Conservation (phyloP, 2,888 invertebrate species). For the Apodemia zela region DNA sequence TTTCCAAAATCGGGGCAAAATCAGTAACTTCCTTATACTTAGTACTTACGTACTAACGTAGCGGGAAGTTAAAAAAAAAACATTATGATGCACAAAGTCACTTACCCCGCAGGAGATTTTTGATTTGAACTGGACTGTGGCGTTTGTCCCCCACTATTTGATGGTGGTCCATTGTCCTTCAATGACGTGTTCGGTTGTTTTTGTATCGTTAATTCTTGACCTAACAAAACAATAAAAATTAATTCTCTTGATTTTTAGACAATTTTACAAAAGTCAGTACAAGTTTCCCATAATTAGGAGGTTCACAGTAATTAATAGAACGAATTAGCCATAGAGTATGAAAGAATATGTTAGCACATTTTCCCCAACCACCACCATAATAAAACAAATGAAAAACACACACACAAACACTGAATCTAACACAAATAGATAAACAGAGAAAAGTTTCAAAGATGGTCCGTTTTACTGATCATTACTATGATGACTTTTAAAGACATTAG, state of each 20-base stretch:
- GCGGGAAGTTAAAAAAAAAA: no score
- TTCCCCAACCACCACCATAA: conserved; percentile 79
- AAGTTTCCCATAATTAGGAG: conserved; percentile 20
- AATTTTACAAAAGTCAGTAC: conserved; percentile 19
- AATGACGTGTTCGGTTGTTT: conserved; percentile 96
- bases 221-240: conserved; percentile 40
- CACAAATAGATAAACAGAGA: conserved; percentile 3
- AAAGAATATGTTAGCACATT: conserved; percentile 77
- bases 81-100: conserved; percentile 34
- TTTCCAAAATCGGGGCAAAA: no score
- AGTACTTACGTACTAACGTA: no score
- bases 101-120: conserved; percentile 87
- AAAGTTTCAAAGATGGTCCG: conserved; percentile 9
- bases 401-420: conserved; percentile 18
- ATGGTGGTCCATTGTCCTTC: conserved; percentile 84
- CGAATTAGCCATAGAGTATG: conserved; percentile 78
- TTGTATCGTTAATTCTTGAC: conserved; percentile 97
- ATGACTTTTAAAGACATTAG: no score
- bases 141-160: conserved; percentile 71
- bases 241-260: conserved; percentile 16
- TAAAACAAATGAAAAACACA: conserved; percentile 41
- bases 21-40: no score
- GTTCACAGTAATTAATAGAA: conserved; percentile 43
- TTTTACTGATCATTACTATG: no score
- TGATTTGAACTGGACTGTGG: conserved; percentile 77